Base-by-base conservation (phyloP, 2,888 invertebrate genomes). In the Caenorhabditis sp. region DNA sequence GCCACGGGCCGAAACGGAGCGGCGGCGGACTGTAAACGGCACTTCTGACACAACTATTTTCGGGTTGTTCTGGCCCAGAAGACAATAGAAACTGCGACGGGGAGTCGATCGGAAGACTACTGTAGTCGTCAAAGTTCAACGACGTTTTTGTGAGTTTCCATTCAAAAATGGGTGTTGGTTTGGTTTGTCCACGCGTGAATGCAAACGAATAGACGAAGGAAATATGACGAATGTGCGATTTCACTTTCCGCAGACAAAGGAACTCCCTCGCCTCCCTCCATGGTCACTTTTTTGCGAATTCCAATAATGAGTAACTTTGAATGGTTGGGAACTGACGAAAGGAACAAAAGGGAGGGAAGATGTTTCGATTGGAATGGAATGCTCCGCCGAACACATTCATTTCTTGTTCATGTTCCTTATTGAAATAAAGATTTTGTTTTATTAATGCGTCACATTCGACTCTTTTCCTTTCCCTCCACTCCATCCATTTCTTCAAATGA, bases 141-240 rank as follows among this genome's bases (percentile, higher is more conserved):
- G 15, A 30, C 35, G n/a, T 17, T 50, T 30, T 13, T 35, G n/a
- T 3, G 20, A 26, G 50, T 52, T 35, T 52, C 52, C 22, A 52
- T 52, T 52, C 52, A 22, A 52, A 52, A 13, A 52, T 22, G 22
- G 52, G 35, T 32, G 32, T 32, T 1, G 3, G 7, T 27, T 35
- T n/a, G n/a, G 22, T 43, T 27, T 27, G n/a, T 26, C 58, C 15
- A 46, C 46, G 58, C 58, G 22, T 35, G 45, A 46, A 45, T 45
- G 43, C 30, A 30, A 58, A 58, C 58, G 30, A 58, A 58, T 58
- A 52, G 52, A 8, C 50, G 32, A 50, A 2, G 32, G 46, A 35
- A 59, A 46, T 46, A 52, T 52, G 52, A 52, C 52, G 52, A 52
- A 52, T 52, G 52, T 35, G 52, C 22, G 32, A 32, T 50, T 50